Evolutionary conservation across 2,797 vertebrate genomes (phyloP).

Genomic region (Oreortyx pictus): DNA sequence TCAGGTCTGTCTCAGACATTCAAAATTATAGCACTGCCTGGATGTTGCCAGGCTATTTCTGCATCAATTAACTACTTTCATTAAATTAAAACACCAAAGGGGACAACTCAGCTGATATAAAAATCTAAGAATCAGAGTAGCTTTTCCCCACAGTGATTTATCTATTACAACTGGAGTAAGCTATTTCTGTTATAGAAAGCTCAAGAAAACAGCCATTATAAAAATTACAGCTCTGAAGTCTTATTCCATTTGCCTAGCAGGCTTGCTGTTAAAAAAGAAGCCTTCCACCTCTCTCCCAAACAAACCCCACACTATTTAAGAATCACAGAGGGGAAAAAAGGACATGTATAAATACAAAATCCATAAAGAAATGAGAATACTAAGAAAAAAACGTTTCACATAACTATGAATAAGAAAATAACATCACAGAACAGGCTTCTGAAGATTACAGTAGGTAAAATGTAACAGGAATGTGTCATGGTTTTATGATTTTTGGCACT

Average conservation of each 20-base stretch:
- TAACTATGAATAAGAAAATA: not conserved
- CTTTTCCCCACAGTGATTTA: slow-evolving; percentile 31
- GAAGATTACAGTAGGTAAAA: not conserved
- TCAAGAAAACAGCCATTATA: not conserved
- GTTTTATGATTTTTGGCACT: too few relatives aligned
- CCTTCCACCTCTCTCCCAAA: not conserved
- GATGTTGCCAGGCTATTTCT: slow-evolving; percentile 31
- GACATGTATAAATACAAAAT: not conserved
- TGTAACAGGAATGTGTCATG: not conserved
- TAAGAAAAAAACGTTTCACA: not conserved
- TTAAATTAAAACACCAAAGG: slow-evolving; percentile 62
- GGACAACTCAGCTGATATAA: slow-evolving; percentile 32
- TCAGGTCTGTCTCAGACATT: not conserved
- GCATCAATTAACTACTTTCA: slow-evolving; percentile 57
- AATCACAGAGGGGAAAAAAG: not conserved
- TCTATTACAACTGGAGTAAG: not conserved
- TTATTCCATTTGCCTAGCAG: not conserved
- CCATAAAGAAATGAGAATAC: not conserved
- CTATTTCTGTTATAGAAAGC: not conserved
- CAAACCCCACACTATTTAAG: not conserved
- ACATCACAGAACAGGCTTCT: not conserved
- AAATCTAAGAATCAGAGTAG: slow-evolving; percentile 2
- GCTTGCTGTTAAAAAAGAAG: not conserved
- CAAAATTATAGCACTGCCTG: not conserved
- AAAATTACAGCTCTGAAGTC: slow-evolving; percentile 5